Evolutionary conservation across 2,888 invertebrate genomes (phyloP), one percentile per base, ranked within the genome.

Genomic region (Campoletis raptor): DNA sequence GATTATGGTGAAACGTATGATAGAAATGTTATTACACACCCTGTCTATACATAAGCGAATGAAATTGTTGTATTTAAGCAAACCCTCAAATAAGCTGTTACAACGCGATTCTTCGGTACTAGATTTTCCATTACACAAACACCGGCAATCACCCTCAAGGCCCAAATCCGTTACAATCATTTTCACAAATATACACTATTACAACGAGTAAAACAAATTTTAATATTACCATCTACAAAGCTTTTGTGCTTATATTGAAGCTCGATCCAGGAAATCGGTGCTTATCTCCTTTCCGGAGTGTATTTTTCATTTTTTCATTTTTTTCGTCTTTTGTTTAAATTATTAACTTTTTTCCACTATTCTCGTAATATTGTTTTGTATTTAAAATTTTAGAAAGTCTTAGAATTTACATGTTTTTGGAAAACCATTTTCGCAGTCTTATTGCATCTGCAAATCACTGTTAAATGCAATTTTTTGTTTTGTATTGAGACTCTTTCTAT

Each of bases 21-120:
- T 78, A 52, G 67, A 85, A 85, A 78, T 81, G 57, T 21, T 73
- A 67, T 54, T 77, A 78, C 69, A 37, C 52, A 30, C 57, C 61
- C 52, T 69, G 72, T 70, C 70, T 66, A 61, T 76, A 76, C 76
- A 73, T 81, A 82, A 69, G 69, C 81, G 88, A 83, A 88, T 87
- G 89, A 89, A 92, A 92, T 91, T 92, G 91, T 91, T 91, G 89
- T 92, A 90, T 90, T 91, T 90, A 90, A 90, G 89, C 89, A 90
- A 89, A 89, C 85, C 85, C 73, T 67, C 76, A n/a, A 79, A 76
- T 57, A 67, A 8, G 48, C 48, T 72, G n/a, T 61, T 67, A 57
- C 72, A 37, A 76, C 48, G 45, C 69, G 76, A 61, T 73, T 83
- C 80, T n/a, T 36, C 69, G 52, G 36, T 54, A 40, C 37, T 61